Conservation (phyloP, 2,113 vertebrate species). For the Prietella phreatophila region DNA sequence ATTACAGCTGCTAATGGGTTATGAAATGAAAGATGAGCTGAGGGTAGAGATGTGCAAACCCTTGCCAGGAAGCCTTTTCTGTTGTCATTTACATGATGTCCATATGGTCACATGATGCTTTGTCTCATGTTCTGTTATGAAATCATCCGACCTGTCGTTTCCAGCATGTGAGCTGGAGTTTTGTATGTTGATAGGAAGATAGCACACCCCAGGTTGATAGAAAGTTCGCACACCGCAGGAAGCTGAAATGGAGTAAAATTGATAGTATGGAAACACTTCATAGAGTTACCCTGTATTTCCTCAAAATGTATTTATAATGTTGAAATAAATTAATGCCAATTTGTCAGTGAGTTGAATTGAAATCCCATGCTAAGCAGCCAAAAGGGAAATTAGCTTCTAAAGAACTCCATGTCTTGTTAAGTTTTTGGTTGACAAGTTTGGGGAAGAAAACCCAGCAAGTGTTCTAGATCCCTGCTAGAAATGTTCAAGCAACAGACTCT, state of each 20-base stretch:
- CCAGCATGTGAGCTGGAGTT: not conserved
- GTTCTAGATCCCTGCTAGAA: not conserved
- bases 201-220: not conserved
- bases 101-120: slow-evolving; percentile 11
- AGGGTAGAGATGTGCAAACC: slow-evolving; percentile 21
- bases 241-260: not conserved
- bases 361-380: slow-evolving; percentile 4
- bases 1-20: slow-evolving; percentile 34
- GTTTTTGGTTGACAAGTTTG: not conserved
- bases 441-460: not conserved
- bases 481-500: not conserved
- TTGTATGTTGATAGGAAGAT: not conserved
- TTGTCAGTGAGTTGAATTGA: not conserved
- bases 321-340: not conserved
- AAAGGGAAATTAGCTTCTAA: slow-evolving; percentile 5
- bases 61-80: slow-evolving; percentile 35
- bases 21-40: slow-evolving; percentile 34
- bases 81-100: slow-evolving; percentile 27
- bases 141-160: not conserved
- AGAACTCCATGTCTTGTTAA: not conserved
- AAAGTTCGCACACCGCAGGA: too few relatives aligned
- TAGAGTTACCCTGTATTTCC: not conserved
- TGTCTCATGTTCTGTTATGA: not conserved
- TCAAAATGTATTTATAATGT: not conserved
- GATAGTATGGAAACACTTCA: not conserved